Percentiles rank a stretch among this genome's conserved stretches.
Conservation (phyloP, 2,797 vertebrate genomes). For the Synanceia verrucosa region DNA sequence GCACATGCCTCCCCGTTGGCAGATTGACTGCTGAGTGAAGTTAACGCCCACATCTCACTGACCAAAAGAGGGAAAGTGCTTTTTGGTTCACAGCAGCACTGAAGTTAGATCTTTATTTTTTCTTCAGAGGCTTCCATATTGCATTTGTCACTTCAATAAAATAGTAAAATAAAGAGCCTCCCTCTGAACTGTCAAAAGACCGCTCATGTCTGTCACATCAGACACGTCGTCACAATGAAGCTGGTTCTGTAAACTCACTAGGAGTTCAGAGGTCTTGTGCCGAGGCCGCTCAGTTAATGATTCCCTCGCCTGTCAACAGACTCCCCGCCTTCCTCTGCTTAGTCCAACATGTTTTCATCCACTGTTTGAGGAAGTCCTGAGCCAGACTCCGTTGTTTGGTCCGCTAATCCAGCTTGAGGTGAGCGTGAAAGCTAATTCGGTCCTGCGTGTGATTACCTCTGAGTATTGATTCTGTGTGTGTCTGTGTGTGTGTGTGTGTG, state of each 20-base stretch:
- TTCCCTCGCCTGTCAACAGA: slow-evolving; percentile 68
- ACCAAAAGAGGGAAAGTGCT: not conserved
- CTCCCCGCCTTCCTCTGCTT: slow-evolving; percentile 23
- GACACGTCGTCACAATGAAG: not conserved
- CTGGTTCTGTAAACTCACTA: not conserved
- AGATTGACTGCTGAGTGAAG: not conserved
- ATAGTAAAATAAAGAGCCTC: not conserved
- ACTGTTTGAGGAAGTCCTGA: slow-evolving; percentile 46
- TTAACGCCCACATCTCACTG: not conserved
- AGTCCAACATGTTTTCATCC: slow-evolving; percentile 37
- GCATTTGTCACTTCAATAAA: slow-evolving; percentile 5
- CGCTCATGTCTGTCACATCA: not conserved
- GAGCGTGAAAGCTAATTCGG: slow-evolving; percentile 53
- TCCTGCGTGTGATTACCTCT: slow-evolving; percentile 15
- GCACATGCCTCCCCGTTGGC: not conserved
- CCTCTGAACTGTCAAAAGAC: not conserved
- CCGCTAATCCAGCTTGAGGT: slow-evolving; percentile 63
- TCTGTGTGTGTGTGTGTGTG: not conserved
- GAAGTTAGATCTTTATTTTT: slow-evolving; percentile 1
- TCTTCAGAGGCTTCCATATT: slow-evolving; percentile 7
- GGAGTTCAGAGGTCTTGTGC: slow-evolving; percentile 21
- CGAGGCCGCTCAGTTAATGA: slow-evolving; percentile 61
- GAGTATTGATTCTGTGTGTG: slow-evolving; percentile 12
- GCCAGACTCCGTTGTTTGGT: slow-evolving; percentile 46
- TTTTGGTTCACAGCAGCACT: not conserved